Evolutionary conservation across 2,888 invertebrate species (phyloP), one percentile per base, ranked within the genome.

Genomic region (Eulithis testata): DNA sequence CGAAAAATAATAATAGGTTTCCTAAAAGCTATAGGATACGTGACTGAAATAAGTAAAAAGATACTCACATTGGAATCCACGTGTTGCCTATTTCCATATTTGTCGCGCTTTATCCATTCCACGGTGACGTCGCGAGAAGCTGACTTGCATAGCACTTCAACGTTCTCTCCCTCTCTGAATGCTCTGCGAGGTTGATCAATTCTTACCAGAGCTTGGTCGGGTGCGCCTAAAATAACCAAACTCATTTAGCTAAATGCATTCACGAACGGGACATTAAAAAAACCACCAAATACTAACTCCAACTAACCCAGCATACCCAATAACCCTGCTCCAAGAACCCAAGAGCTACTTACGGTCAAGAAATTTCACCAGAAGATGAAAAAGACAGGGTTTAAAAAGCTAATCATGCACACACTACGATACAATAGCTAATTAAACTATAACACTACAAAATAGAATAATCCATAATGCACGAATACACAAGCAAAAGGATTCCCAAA

Each of bases 131-230:
- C 80, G 2, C 78, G 73, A 3, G 80, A 75, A 0, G 61, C 66
- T 0, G 78, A 76, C 50, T 78, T 81, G 76, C 92, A 93, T 0
- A 81, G 70, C 0, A 93, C 81, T 58, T 87, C 79, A 0, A 91
- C 89, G 63, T 86, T 89, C 55, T 91, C 90, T 1, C 89, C 90
- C 1, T 85, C 86, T 47, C 83, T 79, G 77, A 81, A 91, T 12
- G 75, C 75, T 45, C 83, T 79, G 12, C 77, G 76, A 2, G 90
- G 88, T 69, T 89, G 86, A n/a, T 87, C 87, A 63, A 92, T 93
- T 66, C 79, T 72, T 59, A 94, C 89, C 71, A 88, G 65, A 0
- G 79, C 51, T 11, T 74, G 70, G 4, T 73, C 70, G 7, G 65
- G 80, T 0, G 83, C 73, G 44, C 88, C 91, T 91, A 82, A 56